phyloP scores from a whole-genome alignment of 2,113 vertebrate species.

The Hydrolagus affinis region DNA sequence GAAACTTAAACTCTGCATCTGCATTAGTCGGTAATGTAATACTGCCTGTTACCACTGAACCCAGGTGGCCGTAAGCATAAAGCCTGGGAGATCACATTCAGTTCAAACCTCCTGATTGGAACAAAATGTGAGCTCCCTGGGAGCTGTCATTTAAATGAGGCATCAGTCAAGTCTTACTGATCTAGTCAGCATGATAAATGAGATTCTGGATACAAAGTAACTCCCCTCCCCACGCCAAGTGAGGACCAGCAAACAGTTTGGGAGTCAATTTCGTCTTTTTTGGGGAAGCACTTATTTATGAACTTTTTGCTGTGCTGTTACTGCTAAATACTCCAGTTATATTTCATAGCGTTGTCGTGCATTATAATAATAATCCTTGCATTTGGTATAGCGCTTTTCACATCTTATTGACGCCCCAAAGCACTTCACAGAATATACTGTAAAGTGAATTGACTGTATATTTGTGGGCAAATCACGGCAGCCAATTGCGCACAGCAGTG shows the following conservation, averaged over 20 bases:
- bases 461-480: too few relatives aligned
- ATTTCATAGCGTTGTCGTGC: not conserved
- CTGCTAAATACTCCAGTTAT: not conserved
- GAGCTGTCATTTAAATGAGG: not conserved
- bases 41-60: not conserved
- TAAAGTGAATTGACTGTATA: too few relatives aligned
- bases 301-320: not conserved
- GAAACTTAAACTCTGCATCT: not conserved
- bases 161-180: slow-evolving; percentile 7
- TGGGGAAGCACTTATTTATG: not conserved
- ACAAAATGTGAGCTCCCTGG: not conserved
- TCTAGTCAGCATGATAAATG: not conserved
- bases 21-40: not conserved
- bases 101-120: not conserved
- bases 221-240: not conserved
- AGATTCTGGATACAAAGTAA: not conserved
- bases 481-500: too few relatives aligned
- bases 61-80: not conserved
- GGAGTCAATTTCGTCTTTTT: not conserved
- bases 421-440: too few relatives aligned
- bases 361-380: too few relatives aligned
- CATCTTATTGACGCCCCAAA: too few relatives aligned
- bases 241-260: slow-evolving; percentile 5
- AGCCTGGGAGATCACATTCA: slow-evolving; percentile 5
- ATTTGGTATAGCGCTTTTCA: too few relatives aligned